These are phyloP conservation scores for Solea solea DNA, from an alignment of 2,113 vertebrate genomes.

Conservation along the genomic window DNA sequence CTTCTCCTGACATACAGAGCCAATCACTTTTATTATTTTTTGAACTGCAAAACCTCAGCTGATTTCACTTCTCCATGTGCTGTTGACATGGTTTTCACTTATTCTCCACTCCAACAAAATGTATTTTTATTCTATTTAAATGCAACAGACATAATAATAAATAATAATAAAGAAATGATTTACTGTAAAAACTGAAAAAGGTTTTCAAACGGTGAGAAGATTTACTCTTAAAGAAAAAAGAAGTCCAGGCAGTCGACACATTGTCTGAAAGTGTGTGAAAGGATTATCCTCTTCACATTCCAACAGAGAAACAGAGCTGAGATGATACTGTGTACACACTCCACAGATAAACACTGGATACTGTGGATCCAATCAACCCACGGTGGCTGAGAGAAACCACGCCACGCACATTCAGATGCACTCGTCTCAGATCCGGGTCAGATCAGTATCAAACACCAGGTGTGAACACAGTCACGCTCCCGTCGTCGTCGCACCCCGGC, in stretches of 20 bases:
- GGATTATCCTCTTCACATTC: conserved; percentile 20
- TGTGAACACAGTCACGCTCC: too few relatives aligned
- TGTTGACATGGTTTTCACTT: neutral
- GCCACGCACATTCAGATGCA: too few relatives aligned
- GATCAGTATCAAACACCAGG: too few relatives aligned
- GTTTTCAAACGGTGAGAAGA: neutral
- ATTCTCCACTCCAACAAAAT: neutral
- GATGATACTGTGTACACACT: conserved; percentile 47
- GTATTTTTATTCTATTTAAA: conserved; percentile 14
- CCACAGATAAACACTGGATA: conserved; percentile 56
- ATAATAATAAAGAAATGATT: too few relatives aligned
- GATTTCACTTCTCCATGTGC: conserved; percentile 6
- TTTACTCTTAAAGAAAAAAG: neutral
- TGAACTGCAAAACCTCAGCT: conserved; percentile 28
- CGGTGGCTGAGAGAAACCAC: neutral
- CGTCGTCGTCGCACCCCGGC: too few relatives aligned
- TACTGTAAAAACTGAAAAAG: neutral
- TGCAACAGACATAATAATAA: neutral
- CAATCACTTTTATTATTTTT: neutral
- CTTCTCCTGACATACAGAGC: too few relatives aligned
- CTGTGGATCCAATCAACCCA: conserved; percentile 47
- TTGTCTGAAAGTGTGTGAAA: conserved; percentile 14
- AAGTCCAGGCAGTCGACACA: conserved; percentile 7
- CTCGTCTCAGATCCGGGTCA: too few relatives aligned
- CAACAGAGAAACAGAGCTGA: conserved; percentile 3